Base-by-base conservation (phyloP, 1,140 invertebrate genomes). In the Drosophila prosaltans region DNA sequence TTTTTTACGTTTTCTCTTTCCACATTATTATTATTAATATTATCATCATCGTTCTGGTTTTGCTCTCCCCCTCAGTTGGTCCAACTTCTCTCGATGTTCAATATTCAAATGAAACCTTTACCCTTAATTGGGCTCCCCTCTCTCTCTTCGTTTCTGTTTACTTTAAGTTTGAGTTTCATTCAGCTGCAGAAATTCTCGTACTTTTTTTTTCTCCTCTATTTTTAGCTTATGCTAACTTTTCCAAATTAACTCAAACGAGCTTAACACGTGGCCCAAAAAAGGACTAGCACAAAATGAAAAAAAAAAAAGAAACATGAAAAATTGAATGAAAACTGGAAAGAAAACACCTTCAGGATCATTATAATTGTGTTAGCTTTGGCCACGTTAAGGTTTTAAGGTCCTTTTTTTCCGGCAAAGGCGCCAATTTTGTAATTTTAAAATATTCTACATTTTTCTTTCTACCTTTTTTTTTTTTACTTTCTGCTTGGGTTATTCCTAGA, bases 191-290 rank as follows among this genome's bases (percentile, higher is more conserved):
- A 9, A 32, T 16, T 28, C 48, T 16, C 55, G 5, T 36, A 36
- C 45, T 26, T 69, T 5, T 40, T 11, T n/a, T 28, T 48, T 69
- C 26, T 36, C 6, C 40, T 55, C 66, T 71, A 71, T 71, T 78
- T 77, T 78, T 77, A 41, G 67, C 43, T 3, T 7, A 59, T 16
- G 30, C 11, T 59, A 77, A 78, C 74, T 78, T 78, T 78, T 78
- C 71, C 62, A 78, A 78, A 78, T 72, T 72, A 75, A 72, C 74
- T 78, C 69, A 78, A 78, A 78, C 74, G 41, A 78, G 75, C 75
- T 78, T 78, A 72, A 66, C 75, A 78, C 75, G 75, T 78, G 75
- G 74, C 75, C 28, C 28, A 32, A 9, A 30, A 36, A 21, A 30
- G 28, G 21, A 21, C 7, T 48, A 48, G 21, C 1, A 48, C 1